These are phyloP conservation scores for Macrotus californicus DNA, from an alignment of 2,113 vertebrate species.

Conservation along the genomic window DNA sequence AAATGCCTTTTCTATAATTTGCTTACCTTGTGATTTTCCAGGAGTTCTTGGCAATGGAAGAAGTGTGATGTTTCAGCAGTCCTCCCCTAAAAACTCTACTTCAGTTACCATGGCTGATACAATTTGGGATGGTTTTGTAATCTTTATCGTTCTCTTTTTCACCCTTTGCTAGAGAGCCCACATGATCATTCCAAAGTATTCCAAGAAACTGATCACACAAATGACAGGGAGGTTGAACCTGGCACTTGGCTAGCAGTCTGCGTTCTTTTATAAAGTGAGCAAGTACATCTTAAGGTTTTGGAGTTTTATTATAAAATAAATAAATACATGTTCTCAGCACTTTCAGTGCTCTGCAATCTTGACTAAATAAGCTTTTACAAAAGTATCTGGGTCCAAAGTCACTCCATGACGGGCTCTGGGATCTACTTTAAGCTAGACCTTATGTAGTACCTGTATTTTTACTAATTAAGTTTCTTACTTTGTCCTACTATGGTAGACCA, in stretches of 20 bases:
- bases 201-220: not conserved
- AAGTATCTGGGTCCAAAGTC: not conserved
- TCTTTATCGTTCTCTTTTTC: slow-evolving; percentile 7
- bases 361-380: slow-evolving; percentile 8
- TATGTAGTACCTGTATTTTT: not conserved
- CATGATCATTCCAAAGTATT: slow-evolving; percentile 14
- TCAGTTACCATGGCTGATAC: slow-evolving; percentile 16
- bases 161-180: not conserved
- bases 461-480: not conserved
- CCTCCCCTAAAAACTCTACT: slow-evolving; percentile 36
- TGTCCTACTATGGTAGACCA: not conserved
- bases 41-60: slow-evolving; percentile 54
- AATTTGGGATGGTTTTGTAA: slow-evolving; percentile 1
- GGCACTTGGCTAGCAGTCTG: not conserved
- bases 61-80: slow-evolving; percentile 56
- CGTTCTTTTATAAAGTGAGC: not conserved
- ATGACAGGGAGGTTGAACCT: not conserved
- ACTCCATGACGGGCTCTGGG: not conserved
- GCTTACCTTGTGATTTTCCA: slow-evolving; percentile 65
- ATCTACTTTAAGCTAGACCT: not conserved
- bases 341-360: slow-evolving; percentile 7
- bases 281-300: not conserved
- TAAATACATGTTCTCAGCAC: not conserved
- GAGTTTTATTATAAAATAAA: slow-evolving; percentile 28
- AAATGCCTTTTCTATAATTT: slow-evolving; percentile 53